Evolutionary conservation across 2,888 invertebrate species (phyloP).

Genomic region (Heliconius cydno): DNA sequence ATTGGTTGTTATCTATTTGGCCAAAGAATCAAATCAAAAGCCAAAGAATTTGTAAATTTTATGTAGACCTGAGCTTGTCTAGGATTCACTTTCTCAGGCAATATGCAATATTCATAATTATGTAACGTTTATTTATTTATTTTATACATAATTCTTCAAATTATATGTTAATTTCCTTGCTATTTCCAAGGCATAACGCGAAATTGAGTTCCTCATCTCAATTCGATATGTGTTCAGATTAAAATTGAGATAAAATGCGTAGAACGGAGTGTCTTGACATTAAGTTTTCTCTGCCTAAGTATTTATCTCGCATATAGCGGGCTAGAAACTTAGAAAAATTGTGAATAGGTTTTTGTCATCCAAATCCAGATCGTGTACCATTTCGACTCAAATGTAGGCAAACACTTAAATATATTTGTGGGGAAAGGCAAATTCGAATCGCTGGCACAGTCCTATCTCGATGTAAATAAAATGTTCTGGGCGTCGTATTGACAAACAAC

Average conservation of each 20-base stretch:
- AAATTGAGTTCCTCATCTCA: too few relatives aligned
- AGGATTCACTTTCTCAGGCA: too few relatives aligned
- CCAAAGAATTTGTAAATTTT: neutral
- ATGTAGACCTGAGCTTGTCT: neutral
- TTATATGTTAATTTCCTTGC: neutral
- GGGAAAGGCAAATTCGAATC: slow-evolving; percentile 25
- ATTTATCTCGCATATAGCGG: too few relatives aligned
- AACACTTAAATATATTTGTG: slow-evolving; percentile 31
- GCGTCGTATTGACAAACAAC: slow-evolving; percentile 31
- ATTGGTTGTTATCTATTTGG: too few relatives aligned
- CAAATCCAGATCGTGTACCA: slow-evolving; percentile 12
- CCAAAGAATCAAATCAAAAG: neutral
- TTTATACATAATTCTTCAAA: neutral
- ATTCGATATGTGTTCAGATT: too few relatives aligned
- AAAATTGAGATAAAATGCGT: too few relatives aligned
- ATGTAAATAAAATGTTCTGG: slow-evolving; percentile 26
- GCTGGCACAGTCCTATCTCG: slow-evolving; percentile 30
- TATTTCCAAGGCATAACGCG: too few relatives aligned
- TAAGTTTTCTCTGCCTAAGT: too few relatives aligned
- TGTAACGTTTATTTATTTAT: too few relatives aligned
- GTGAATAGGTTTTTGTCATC: neutral
- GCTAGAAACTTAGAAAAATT: neutral
- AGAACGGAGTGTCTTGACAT: too few relatives aligned
- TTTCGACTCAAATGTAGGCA: slow-evolving; percentile 13
- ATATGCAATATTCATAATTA: too few relatives aligned